Evolutionary conservation across 2,113 vertebrate genomes (phyloP), one percentile per base, ranked within the genome.

Genomic region (Lampris incognitus): DNA sequence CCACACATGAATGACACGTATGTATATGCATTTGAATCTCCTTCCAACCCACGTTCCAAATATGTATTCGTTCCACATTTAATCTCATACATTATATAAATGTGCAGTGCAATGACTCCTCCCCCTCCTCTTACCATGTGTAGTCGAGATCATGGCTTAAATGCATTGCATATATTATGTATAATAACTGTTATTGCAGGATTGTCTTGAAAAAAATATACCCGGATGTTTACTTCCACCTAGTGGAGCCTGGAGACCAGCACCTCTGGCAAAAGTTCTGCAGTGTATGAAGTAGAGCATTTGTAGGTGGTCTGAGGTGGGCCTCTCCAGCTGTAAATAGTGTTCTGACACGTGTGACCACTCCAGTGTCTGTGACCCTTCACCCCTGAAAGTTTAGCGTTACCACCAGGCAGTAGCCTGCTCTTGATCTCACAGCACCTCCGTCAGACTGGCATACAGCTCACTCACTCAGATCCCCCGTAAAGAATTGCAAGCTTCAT

Each of bases 241-340:
- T 88, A 74, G 90, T 93, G 92, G 92, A 70, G 46, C 6, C 24
- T 39, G 38, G 37, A 38, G 41, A 42, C 3, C 69, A 80, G 66
- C 69, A 50, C 65, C 38, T n/a, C 44, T 39, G 62, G 24, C 57
- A 69, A 40, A 58, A 8, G 42, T 78, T 54, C 62, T 46, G 59
- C 49, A 69, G 6, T 55, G 58, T 39, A 46, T 52, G 39, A 64
- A 59, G 46, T 13, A 62, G 59, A 67, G 54, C 68, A 74, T 51
- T 66, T 65, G 78, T 83, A 91, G 92, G 92, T 89, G 92, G 89
- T 92, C 91, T 61, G 52, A 76, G 82, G 65, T 81, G 85, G 85
- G 76, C 89, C 92, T 87, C 82, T 84, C 58, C 83, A 77, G 88
- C 90, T 92, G 92, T 90, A 89, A 91, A 92, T 88, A 91, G 61